Conservation (phyloP, 2,113 vertebrate species). For the Sinocyclocheilus anshuiensis region DNA sequence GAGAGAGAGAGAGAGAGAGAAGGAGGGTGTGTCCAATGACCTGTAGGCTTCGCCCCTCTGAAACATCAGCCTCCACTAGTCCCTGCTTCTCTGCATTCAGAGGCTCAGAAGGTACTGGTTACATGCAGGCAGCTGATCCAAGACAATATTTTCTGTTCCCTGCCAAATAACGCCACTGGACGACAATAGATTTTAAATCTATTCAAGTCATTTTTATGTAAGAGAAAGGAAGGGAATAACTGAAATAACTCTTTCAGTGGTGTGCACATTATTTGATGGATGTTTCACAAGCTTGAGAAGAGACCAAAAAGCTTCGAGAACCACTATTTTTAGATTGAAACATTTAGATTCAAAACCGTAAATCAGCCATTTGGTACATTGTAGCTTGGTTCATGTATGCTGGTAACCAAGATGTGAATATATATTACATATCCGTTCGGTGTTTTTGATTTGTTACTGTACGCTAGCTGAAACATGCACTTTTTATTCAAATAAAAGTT, state of each 20-base stretch:
- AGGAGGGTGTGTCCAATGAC: neutral
- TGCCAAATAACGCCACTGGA: slow-evolving; percentile 66
- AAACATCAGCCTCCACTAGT: neutral
- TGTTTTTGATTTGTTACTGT: slow-evolving; percentile 62
- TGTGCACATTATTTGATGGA: slow-evolving; percentile 35
- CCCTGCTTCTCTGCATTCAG: slow-evolving; percentile 33
- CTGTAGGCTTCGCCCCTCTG: slow-evolving; percentile 9
- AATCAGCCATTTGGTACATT: slow-evolving; percentile 63
- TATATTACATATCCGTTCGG: slow-evolving; percentile 69
- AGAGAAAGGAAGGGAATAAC: slow-evolving; percentile 47
- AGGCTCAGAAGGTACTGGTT: slow-evolving; percentile 30
- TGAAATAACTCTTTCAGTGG: slow-evolving; percentile 49
- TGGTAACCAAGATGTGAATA: slow-evolving; percentile 80
- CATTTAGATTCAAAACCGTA: slow-evolving; percentile 20
- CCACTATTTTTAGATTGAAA: slow-evolving; percentile 27
- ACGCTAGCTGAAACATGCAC: slow-evolving; percentile 77
- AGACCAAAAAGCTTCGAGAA: slow-evolving; percentile 55
- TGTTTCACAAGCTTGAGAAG: slow-evolving; percentile 6
- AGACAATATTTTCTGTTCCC: slow-evolving; percentile 24
- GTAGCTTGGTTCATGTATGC: slow-evolving; percentile 77
- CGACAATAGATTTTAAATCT: slow-evolving; percentile 48
- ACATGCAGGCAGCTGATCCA: slow-evolving; percentile 42
- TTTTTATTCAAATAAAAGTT: slow-evolving; percentile 79
- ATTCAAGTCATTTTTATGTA: slow-evolving; percentile 44
- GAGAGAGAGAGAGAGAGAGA: neutral